These are phyloP conservation scores for Smittia aterrima DNA, from an alignment of 2,888 invertebrate genomes.

Conservation along the genomic window DNA sequence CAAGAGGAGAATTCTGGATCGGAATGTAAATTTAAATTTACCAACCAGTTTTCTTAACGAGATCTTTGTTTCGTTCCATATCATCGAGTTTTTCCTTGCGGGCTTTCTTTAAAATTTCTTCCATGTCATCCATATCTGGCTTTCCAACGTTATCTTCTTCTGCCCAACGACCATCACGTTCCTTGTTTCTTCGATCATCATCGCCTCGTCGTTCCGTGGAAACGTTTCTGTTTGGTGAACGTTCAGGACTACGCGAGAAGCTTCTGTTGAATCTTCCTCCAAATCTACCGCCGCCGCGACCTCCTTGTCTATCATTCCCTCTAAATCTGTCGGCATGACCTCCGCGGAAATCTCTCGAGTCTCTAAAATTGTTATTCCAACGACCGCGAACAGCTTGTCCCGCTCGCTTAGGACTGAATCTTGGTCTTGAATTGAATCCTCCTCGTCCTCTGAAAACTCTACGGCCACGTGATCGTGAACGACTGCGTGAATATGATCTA, in stretches of 20 bases:
- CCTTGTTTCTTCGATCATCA: constrained; percentile 43
- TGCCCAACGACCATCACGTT: constrained; percentile 42
- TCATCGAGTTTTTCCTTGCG: constrained; percentile 61
- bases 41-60: constrained; percentile 49
- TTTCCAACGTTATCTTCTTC: constrained; percentile 44
- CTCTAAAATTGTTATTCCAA: constrained; percentile 45
- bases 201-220: constrained; percentile 62
- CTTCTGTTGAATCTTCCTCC: constrained; percentile 22
- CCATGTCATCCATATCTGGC: constrained; percentile 57
- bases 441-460: constrained; percentile 46
- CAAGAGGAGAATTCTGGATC: too few species aligned
- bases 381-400: constrained; percentile 51
- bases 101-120: constrained; percentile 58
- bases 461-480: constrained; percentile 50
- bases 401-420: background rate
- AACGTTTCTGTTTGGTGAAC: constrained; percentile 65
- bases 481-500: constrained; percentile 29
- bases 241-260: constrained; percentile 9
- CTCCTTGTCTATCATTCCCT: constrained; percentile 50
- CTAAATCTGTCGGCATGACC: constrained; percentile 48
- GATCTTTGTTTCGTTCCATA: constrained; percentile 58
- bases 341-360: constrained; percentile 43
- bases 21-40: background rate
- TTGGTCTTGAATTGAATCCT: constrained; percentile 16
- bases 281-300: constrained; percentile 57